phyloP scores from a whole-genome alignment of 1,140 invertebrate genomes.

The Drosophila takahashii region DNA sequence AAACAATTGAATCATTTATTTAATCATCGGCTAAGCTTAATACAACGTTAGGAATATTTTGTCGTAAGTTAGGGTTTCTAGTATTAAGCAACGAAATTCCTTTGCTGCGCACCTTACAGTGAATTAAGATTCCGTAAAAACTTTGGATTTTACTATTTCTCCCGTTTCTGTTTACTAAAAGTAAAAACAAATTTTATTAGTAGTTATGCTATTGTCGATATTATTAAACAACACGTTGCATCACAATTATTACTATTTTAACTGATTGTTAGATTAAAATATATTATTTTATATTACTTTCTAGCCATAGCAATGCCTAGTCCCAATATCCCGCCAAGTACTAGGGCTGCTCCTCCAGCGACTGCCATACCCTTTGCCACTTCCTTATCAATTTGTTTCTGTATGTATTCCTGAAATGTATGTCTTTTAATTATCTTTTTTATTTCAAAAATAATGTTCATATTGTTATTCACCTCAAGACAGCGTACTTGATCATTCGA shows the following conservation, averaged over 20 bases:
- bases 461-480: conserved; percentile 84
- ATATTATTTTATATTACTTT: conserved; percentile 84
- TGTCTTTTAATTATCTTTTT: not conserved
- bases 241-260: conserved; percentile 34
- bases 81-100: not conserved
- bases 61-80: not conserved
- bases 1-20: not conserved
- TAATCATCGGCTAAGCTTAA: not conserved
- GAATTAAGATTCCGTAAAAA: not conserved
- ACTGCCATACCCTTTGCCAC: conserved; percentile 95
- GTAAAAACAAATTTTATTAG: conserved; percentile 36
- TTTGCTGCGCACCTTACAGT: not conserved
- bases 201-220: not conserved
- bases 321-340: conserved; percentile 91
- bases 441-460: not conserved
- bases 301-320: conserved; percentile 91
- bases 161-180: conserved; percentile 80
- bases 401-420: conserved; percentile 91
- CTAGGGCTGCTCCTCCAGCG: conserved; percentile 92
- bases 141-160: conserved; percentile 56
- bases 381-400: conserved; percentile 95
- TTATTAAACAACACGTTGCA: conserved; percentile 14
- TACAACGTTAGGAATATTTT: not conserved
- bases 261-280: conserved; percentile 22
- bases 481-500: conserved; percentile 95